Evolutionary conservation across 2,113 vertebrate genomes (phyloP).

Genomic region (Trachemys scripta): DNA sequence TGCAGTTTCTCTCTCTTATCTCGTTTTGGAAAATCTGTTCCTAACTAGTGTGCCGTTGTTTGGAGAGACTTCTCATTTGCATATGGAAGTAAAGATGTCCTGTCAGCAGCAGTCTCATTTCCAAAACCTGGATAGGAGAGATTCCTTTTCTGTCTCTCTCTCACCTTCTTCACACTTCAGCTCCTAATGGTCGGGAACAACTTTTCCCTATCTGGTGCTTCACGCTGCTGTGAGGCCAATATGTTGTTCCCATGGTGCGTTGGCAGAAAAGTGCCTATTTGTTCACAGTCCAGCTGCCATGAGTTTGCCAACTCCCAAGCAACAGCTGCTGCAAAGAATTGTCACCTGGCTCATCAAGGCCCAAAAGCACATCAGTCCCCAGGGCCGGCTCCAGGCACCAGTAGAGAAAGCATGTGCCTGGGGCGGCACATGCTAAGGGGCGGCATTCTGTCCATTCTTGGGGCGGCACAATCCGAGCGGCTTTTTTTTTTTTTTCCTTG

Average conservation of each 20-base stretch:
- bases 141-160: constrained; percentile 5
- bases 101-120: constrained; percentile 25
- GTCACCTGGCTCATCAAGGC: not conserved
- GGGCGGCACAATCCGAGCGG: too few species aligned
- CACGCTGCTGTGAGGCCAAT: not conserved
- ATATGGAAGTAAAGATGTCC: not conserved
- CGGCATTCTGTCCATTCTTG: too few species aligned
- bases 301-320: not conserved
- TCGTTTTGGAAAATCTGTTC: not conserved
- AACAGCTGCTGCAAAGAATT: not conserved
- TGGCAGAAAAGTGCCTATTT: not conserved
- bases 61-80: not conserved
- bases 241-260: not conserved
- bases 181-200: not conserved
- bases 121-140: not conserved
- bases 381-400: too few species aligned
- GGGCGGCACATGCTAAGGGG: too few species aligned
- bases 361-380: not conserved
- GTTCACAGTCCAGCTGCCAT: not conserved
- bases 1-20: constrained; percentile 34
- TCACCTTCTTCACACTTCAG: not conserved
- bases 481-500: too few species aligned
- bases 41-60: not conserved
- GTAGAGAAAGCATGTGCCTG: too few species aligned
- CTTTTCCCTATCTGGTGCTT: not conserved